Conservation (phyloP, 2,797 vertebrate species). For the Aulostomus chinensis region DNA sequence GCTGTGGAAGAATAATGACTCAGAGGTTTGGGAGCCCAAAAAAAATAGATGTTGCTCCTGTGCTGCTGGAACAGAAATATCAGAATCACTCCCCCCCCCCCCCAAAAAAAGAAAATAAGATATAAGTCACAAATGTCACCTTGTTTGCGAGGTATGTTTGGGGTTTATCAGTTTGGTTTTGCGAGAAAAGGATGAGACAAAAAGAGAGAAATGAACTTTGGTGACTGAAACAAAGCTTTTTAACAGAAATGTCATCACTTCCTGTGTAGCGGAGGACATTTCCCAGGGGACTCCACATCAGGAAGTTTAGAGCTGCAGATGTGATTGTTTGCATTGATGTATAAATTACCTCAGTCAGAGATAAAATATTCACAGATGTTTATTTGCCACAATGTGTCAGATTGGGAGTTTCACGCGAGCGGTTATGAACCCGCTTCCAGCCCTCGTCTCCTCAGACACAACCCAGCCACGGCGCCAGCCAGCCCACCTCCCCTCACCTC, state of each 20-base stretch:
- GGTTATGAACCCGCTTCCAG: slow-evolving; percentile 36
- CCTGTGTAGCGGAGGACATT: background rate
- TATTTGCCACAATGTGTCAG: slow-evolving; percentile 17
- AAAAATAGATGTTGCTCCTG: too few species aligned
- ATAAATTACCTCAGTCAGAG: background rate
- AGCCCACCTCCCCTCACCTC: slow-evolving; percentile 61
- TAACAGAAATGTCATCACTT: background rate
- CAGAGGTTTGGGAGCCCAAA: too few species aligned
- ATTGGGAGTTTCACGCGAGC: slow-evolving; percentile 21
- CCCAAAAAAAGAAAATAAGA: too few species aligned
- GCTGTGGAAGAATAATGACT: background rate
- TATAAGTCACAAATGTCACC: too few species aligned
- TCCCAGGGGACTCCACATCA: background rate
- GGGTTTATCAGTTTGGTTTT: background rate
- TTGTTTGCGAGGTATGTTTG: background rate
- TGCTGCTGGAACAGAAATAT: too few species aligned
- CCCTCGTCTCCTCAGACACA: slow-evolving; percentile 42
- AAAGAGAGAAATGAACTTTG: background rate
- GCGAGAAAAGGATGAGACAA: background rate
- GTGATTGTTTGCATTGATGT: background rate
- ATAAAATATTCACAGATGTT: slow-evolving; percentile 1
- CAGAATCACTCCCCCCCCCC: too few species aligned
- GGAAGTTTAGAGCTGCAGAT: background rate
- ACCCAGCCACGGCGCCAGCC: slow-evolving; percentile 54
- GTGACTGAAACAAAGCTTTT: background rate